Evolutionary conservation across 2,797 vertebrate species (phyloP).

Genomic region (Prunella strophiata): DNA sequence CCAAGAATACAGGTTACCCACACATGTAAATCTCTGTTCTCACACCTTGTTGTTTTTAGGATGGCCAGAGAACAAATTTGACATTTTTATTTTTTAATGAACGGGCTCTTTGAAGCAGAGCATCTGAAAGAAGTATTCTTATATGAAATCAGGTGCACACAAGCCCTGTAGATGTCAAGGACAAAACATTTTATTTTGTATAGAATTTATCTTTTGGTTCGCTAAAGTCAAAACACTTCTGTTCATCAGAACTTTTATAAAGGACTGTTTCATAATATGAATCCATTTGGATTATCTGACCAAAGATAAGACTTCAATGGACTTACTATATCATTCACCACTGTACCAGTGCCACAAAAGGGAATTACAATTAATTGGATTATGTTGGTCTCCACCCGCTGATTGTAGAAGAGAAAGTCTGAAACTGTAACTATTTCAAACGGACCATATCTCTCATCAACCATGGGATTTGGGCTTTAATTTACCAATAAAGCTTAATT

Average conservation of each 20-base stretch:
- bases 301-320: slow-evolving; percentile 80
- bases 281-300: slow-evolving; percentile 79
- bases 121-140: neutral
- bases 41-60: neutral
- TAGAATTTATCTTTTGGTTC: slow-evolving; percentile 59
- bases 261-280: slow-evolving; percentile 76
- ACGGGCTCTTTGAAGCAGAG: neutral
- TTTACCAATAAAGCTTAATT: slow-evolving; percentile 81
- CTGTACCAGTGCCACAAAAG: slow-evolving; percentile 76
- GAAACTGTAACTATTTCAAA: slow-evolving; percentile 78
- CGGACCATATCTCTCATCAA: slow-evolving; percentile 76
- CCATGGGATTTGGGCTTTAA: slow-evolving; percentile 77
- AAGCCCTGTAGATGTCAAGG: slow-evolving; percentile 45
- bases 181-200: slow-evolving; percentile 51
- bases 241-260: slow-evolving; percentile 73
- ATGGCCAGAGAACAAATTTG: neutral
- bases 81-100: neutral
- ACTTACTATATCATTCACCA: slow-evolving; percentile 74
- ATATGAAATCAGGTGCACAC: slow-evolving; percentile 10
- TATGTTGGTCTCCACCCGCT: slow-evolving; percentile 77
- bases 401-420: slow-evolving; percentile 76
- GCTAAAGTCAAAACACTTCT: slow-evolving; percentile 64
- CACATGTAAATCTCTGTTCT: neutral
- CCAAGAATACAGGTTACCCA: rapidly evolving
- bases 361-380: slow-evolving; percentile 84